A percentile compares a stretch with the other conserved stretches of the same genome.
Conservation (phyloP, 2,797 vertebrate genomes). For the Vespertilio murinus region DNA sequence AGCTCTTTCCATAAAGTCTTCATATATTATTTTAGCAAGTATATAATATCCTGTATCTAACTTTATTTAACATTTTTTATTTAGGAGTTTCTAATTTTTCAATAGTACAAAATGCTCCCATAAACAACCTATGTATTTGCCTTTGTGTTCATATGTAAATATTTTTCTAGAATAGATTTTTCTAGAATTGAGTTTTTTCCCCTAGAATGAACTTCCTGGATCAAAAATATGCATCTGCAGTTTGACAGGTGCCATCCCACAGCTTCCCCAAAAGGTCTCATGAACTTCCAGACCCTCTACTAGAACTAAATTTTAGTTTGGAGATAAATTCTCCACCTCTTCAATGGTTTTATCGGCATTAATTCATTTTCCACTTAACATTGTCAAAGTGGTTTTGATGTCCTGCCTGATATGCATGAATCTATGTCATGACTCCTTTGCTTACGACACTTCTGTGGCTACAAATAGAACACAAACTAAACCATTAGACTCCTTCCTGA, state of each 20-base stretch:
- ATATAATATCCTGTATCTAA: not conserved
- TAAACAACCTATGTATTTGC: not conserved
- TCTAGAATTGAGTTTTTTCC: constrained; percentile 21
- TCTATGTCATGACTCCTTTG: not conserved
- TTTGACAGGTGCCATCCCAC: not conserved
- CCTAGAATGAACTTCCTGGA: not conserved
- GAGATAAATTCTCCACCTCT: not conserved
- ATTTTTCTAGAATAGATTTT: not conserved
- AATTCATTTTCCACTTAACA: not conserved
- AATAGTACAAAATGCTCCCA: not conserved
- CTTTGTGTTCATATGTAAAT: not conserved
- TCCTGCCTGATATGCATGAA: not conserved
- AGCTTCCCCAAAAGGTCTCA: not conserved
- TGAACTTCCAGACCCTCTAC: not conserved
- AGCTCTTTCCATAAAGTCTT: not conserved
- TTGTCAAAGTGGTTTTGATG: not conserved
- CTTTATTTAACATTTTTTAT: not conserved
- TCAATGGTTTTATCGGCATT: not conserved
- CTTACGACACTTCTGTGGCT: not conserved
- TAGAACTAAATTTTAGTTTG: not conserved
- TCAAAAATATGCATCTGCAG: not conserved
- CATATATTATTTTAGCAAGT: not conserved
- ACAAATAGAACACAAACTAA: not conserved
- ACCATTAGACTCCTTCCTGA: not conserved
- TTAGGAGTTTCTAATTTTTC: constrained; percentile 20